Base-by-base conservation (phyloP, 2,888 invertebrate species). In the Polia nebulosa region DNA sequence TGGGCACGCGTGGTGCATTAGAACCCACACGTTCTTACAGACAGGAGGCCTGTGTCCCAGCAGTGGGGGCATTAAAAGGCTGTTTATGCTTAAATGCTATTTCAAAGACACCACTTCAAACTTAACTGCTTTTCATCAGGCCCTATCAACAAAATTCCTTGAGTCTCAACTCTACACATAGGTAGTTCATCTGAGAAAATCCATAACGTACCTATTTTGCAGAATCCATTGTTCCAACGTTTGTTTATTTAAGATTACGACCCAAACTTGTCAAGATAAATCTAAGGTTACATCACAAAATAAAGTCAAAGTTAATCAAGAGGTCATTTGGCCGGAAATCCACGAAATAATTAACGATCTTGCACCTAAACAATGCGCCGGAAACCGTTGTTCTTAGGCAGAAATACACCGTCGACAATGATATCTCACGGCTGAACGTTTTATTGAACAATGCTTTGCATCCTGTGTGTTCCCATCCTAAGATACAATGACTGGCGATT, bases 361-460 rank as follows among this genome's bases (percentile, higher is more conserved):
- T 76, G 45, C 59, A 72, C 67, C 70, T 60, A 66, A 78, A 87
- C 87, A 87, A 87, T 87, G 79, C 80, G 69, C 62, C 84, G 87
- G 87, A 87, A 85, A 83, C 76, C 75, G 72, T 72, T 72, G 73
- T 74, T 78, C 73, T 76, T 78, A 78, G 62, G 61, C 74, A 70
- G 72, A 78, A 77, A 79, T 82, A 79, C 77, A 70, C 52, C 52
- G 57, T 25, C 53, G 52, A 90, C 89, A 90, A 89, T 89, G 88
- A 88, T 90, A 88, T 89, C 88, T 87, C 89, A 89, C 86, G 86
- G 78, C 64, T 70, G 75, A 61, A 56, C 69, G 70, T 82, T 80
- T 78, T 81, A 80, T 75, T 82, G 73, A 85, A 91, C 90, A 91
- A 90, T 89, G 75, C 82, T 71, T 79, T 83, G 78, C 76, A 85